Evolutionary conservation across 2,113 vertebrate genomes (phyloP).

Genomic region (Orthonyx spaldingii): DNA sequence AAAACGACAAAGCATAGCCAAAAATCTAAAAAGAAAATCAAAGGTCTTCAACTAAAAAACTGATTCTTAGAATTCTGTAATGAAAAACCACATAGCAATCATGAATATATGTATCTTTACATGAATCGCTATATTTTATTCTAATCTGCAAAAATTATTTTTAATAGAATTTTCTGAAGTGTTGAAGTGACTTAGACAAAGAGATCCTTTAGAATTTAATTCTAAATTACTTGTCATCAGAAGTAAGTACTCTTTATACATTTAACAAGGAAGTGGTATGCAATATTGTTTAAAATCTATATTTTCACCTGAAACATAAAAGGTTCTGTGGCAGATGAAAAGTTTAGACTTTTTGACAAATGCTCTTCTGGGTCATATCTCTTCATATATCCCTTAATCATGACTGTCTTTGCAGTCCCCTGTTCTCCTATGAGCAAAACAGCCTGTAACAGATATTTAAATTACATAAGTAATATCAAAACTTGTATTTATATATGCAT

Average conservation of each 20-base stretch:
- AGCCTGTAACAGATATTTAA: slow-evolving; percentile 57
- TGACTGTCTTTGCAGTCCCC: slow-evolving; percentile 79
- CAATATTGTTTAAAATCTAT: background rate
- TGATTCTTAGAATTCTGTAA: background rate
- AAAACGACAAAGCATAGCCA: background rate
- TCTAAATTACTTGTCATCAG: background rate
- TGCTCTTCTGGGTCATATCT: slow-evolving; percentile 76
- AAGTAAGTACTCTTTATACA: background rate
- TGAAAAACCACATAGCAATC: background rate
- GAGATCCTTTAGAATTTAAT: background rate
- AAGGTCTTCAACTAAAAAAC: background rate
- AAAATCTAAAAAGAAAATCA: background rate
- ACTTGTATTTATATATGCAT: background rate
- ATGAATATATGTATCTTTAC: background rate
- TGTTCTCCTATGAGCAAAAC: slow-evolving; percentile 80
- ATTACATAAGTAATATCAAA: background rate
- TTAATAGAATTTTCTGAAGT: background rate
- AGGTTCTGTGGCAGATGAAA: slow-evolving; percentile 80
- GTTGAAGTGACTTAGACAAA: background rate
- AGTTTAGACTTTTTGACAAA: slow-evolving; percentile 75
- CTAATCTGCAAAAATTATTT: background rate
- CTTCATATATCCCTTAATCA: slow-evolving; percentile 78
- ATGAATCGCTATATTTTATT: background rate
- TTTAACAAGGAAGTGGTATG: background rate
- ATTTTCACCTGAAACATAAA: slow-evolving; percentile 78